Percentiles rank a stretch among this genome's conserved stretches.
Conservation (phyloP, 2,888 invertebrate species). For the Cheiracanthium punctorium region DNA sequence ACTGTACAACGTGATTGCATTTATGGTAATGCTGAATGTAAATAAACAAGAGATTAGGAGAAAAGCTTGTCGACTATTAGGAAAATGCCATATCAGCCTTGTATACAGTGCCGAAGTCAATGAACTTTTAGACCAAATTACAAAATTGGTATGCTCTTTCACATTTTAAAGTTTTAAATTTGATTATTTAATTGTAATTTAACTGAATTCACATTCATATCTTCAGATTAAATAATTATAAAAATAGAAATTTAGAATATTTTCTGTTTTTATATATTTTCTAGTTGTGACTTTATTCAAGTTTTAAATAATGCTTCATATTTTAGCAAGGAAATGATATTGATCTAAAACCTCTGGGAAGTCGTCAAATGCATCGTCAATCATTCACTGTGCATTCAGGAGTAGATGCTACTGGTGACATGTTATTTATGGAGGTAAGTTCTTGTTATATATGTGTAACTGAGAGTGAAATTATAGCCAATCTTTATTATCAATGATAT, state of each 20-base stretch:
- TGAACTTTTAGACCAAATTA: constrained; percentile 94
- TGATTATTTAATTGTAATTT: neutral
- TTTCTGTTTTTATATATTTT: too few species aligned
- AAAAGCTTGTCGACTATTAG: constrained; percentile 92
- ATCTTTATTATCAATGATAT: too few species aligned
- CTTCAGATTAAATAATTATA: too few species aligned
- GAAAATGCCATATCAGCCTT: constrained; percentile 98
- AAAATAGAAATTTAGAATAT: too few species aligned
- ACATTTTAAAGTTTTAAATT: neutral
- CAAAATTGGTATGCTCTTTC: constrained; percentile 85
- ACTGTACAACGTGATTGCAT: constrained; percentile 96
- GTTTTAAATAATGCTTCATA: too few species aligned
- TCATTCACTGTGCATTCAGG: constrained; percentile 98
- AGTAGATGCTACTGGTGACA: constrained; percentile 88
- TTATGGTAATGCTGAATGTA: constrained; percentile 94
- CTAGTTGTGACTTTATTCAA: too few species aligned
- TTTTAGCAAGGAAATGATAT: constrained; percentile 97
- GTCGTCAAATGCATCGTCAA: constrained; percentile 95
- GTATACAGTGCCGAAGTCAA: constrained; percentile 98
- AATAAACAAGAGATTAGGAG: constrained; percentile 88
- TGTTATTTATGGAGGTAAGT: constrained; percentile 79
- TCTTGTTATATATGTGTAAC: too few species aligned
- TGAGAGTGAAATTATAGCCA: too few species aligned
- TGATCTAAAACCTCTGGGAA: constrained; percentile 95
- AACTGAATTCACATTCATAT: neutral